These are phyloP conservation scores for Wiebesia pumilae DNA, from an alignment of 1,140 invertebrate species.

Conservation along the genomic window DNA sequence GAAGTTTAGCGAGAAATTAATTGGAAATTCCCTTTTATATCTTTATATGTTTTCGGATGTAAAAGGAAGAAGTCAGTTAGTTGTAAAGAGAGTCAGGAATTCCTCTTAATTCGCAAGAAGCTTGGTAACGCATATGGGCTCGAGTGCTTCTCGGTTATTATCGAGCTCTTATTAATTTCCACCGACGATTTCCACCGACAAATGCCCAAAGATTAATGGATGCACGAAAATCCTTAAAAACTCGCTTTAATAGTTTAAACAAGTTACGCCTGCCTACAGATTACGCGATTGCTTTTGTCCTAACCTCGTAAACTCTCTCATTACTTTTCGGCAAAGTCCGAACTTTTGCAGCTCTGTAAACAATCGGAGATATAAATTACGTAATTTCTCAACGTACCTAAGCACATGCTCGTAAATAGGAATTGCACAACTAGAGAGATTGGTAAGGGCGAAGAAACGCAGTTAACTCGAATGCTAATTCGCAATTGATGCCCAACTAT, in stretches of 20 bases:
- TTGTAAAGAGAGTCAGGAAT: too few species aligned
- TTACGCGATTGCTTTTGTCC: not conserved
- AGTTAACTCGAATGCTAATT: conserved; percentile 23
- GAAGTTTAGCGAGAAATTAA: not conserved
- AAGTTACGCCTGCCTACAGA: not conserved
- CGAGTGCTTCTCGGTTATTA: not conserved
- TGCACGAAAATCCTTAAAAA: not conserved
- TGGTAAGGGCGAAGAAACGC: not conserved
- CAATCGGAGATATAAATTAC: conserved; percentile 15
- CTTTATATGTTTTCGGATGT: not conserved
- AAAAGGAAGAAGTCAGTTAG: not conserved
- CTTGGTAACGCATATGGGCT: not conserved
- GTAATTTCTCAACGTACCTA: not conserved
- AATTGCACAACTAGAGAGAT: not conserved
- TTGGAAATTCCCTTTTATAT: too few species aligned
- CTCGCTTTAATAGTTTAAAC: not conserved
- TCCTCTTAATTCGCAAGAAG: not conserved
- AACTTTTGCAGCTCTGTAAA: not conserved
- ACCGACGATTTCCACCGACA: not conserved
- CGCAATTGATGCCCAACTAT: conserved; percentile 25
- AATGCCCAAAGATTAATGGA: not conserved
- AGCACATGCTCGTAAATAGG: conserved; percentile 4
- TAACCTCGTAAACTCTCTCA: not conserved
- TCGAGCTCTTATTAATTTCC: not conserved
- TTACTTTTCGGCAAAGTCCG: not conserved